Base-by-base conservation (phyloP, 2,797 vertebrate species). In the Potorous gilbertii region DNA sequence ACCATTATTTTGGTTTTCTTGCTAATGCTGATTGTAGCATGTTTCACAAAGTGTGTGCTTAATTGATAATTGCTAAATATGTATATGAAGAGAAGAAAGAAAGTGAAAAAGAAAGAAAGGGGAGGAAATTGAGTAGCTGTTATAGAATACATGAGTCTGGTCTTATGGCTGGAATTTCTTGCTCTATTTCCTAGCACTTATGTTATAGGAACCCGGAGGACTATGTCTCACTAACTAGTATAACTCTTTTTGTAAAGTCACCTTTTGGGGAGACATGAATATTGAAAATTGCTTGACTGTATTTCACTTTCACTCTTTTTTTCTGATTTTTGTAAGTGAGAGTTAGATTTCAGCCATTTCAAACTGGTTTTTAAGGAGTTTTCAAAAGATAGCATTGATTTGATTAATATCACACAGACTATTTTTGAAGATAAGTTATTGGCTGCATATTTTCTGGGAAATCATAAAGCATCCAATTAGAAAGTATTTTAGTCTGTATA, bases 401-500 rank as follows among this genome's bases (percentile, higher is more conserved):
- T 27, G 18, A 40, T 0, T 91, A 91, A 87, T 62, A 9, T 93
- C 34, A 31, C 56, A 14, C 9, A 14, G 89, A 96, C 92, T 91
- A 28, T 96, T 87, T 95, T 66, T 54, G 34, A 40, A 56, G 94
- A 90, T 93, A n/a, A n/a, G 92, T 74, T 16, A 66, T 52, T 46
- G 91, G n/a, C 56, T 96, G n/a, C 31, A 46, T 81, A 81, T 46
- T 46, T 81, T 40, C 16, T 6, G 66, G 66, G 16, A 96, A 90
- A 89, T 96, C 91, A 95, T 16, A 66, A 94, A 34, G 54, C 93
- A 59, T 93, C 54, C 90, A 90, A 95, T 74, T 54, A 27, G 56
- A 94, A 87, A 57, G 95, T 52, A 74, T 3, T 90, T 52, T 94
- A 96, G 27, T 31, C 94, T 96, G 87, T 92, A 90, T 93, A 24